Evolutionary conservation across 37 sponge, comb jelly and placozoan species (phyloP), one percentile per base, ranked within the genome.

Genomic region (Chondrosia reniformis): DNA sequence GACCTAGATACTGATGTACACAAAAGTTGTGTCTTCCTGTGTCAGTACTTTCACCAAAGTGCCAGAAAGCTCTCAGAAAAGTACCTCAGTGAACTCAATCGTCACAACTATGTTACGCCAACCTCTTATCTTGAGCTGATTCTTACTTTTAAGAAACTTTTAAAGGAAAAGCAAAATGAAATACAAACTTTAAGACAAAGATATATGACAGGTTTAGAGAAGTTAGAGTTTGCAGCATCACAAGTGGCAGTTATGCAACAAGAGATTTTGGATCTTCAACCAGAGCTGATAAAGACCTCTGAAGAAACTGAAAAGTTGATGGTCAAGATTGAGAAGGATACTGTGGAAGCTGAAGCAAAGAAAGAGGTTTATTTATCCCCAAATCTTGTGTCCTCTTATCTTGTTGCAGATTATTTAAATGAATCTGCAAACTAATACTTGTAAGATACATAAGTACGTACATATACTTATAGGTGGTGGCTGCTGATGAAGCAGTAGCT

Each of bases 81-180:
- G 79, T 97, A 77, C 91, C 85, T 76, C 82, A 76, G 63, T 57
- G 76, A 85, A 21, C 82, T 97, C 3, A 90, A 88, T 46, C 95
- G 99, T 61, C 89, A 84, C 72, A 97, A 97, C 86, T 97, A 97
- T 80, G 94, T 94, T 24, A 97, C 99, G 15, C 99, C 99, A 15
- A 97, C 99, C 41, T 95, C 95, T 7, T 97, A 97, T 63, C 87
- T 97, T 44, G 99, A 97, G 76, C 89, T 97, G 28, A 97, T 97
- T 46, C 81, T 95, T 79, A 94, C 95, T 5, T 97, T 97, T 66
- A 97, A 97, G 76, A 82, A 56, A 38, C 81, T 97, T 24, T 75
- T 97, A 27, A 54, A 76, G 13, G 69, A 63, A 39, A 92, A 94
- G 58, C 86, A 87, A 39, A 80, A 84, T 37, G 92, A 89, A n/a